Conservation (phyloP, 2,797 vertebrate species). For the Characodon lateralis region DNA sequence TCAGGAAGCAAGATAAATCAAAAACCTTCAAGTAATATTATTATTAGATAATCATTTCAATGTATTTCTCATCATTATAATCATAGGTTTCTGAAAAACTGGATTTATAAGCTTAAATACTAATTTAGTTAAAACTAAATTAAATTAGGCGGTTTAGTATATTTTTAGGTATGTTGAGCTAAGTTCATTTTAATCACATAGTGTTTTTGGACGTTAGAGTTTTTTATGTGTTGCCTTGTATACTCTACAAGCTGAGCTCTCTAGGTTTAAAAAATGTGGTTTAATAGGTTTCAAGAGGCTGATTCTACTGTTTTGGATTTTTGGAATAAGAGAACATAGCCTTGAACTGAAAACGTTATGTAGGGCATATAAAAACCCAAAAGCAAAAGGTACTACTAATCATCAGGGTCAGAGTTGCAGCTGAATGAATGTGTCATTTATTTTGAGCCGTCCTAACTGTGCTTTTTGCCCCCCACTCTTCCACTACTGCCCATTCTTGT, state of each 20-base stretch:
- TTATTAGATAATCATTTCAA: too few relatives aligned
- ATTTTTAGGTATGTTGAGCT: not conserved
- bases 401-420: constrained; percentile 1
- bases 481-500: constrained; percentile 57
- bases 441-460: constrained; percentile 60
- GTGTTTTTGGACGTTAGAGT: not conserved
- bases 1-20: too few relatives aligned
- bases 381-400: constrained; percentile 4
- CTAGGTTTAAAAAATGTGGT: not conserved
- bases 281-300: not conserved
- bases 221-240: not conserved
- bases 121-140: too few relatives aligned
- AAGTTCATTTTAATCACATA: not conserved
- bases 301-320: not conserved
- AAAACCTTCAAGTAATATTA: too few relatives aligned
- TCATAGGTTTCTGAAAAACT: too few relatives aligned
- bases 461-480: constrained; percentile 55
- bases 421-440: not conserved
- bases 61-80: too few relatives aligned
- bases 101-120: too few relatives aligned
- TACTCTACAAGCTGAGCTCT: not conserved
- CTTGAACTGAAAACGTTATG: constrained; percentile 9
- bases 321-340: not conserved
- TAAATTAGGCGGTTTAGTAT: not conserved
- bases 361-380: not conserved